phyloP scores from a whole-genome alignment of 1,140 invertebrate species.

The Brachionus rubens region DNA sequence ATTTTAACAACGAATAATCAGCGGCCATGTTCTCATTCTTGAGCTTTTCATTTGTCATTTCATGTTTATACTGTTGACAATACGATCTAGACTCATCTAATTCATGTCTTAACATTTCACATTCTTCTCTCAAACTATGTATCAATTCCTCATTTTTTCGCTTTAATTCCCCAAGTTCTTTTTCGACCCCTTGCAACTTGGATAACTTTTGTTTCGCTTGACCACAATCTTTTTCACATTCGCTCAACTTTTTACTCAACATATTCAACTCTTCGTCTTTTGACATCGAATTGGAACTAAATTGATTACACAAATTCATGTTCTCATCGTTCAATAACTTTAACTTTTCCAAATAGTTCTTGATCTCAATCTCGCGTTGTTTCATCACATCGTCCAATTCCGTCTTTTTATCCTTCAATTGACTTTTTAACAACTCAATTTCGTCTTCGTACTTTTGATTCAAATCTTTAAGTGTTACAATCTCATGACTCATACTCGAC shows the following conservation, averaged over 20 bases:
- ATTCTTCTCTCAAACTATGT: background rate
- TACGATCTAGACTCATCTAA: background rate
- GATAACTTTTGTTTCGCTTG: background rate
- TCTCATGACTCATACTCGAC: background rate
- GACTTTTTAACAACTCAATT: background rate
- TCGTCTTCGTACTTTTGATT: slow-evolving; percentile 26
- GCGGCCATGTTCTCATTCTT: slow-evolving; percentile 35
- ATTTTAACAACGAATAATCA: background rate
- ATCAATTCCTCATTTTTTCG: background rate
- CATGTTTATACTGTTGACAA: background rate
- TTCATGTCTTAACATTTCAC: slow-evolving; percentile 11
- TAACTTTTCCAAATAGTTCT: slow-evolving; percentile 27
- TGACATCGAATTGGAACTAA: background rate
- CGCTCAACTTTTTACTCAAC: background rate
- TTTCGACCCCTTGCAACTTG: background rate
- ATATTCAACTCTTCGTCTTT: slow-evolving; percentile 16
- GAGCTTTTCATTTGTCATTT: background rate
- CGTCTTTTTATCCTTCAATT: background rate
- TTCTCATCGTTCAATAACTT: slow-evolving; percentile 22
- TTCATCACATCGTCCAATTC: background rate
- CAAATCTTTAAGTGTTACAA: background rate
- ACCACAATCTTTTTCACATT: background rate
- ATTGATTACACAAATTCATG: slow-evolving; percentile 25
- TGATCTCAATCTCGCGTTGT: background rate
- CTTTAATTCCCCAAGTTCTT: background rate